Conservation (phyloP, 2,888 invertebrate species). For the Hydraecia micacea region DNA sequence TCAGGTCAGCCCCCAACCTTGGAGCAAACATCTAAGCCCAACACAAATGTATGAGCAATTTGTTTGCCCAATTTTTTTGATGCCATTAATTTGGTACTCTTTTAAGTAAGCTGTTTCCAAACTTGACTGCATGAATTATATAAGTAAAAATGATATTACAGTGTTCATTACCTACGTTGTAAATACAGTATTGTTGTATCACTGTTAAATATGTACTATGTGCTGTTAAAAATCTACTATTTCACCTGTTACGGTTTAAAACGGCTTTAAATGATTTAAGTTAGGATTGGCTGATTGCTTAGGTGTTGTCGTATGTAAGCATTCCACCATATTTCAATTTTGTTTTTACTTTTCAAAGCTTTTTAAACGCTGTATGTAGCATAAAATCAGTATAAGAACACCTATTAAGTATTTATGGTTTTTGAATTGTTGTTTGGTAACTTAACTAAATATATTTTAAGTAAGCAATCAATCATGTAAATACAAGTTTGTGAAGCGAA, state of each 20-base stretch:
- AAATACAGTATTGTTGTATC: conserved; percentile 83
- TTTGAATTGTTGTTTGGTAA: conserved; percentile 85
- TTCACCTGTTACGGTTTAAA: conserved; percentile 45
- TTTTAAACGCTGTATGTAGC: conserved; percentile 72
- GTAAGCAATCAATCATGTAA: conserved; percentile 88
- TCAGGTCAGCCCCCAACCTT: conserved; percentile 64
- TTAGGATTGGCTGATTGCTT: conserved; percentile 70
- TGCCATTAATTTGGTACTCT: conserved; percentile 13
- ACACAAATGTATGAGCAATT: conserved; percentile 25
- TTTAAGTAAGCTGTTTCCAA: conserved; percentile 44
- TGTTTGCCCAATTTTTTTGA: conserved; percentile 18
- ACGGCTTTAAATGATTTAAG: conserved; percentile 36
- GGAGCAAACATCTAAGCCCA: conserved; percentile 33
- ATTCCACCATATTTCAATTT: conserved; percentile 80
- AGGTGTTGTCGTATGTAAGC: conserved; percentile 81
- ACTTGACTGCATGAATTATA: conserved; percentile 78
- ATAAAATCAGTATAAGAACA: conserved; percentile 84
- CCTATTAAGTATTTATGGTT: conserved; percentile 81
- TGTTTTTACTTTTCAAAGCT: conserved; percentile 74
- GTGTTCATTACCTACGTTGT: conserved; percentile 81
- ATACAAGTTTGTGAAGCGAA: conserved; percentile 89
- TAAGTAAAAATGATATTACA: conserved; percentile 81
- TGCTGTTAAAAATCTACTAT: conserved; percentile 54
- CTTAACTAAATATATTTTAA: conserved; percentile 82
- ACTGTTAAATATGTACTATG: conserved; percentile 70